Evolutionary conservation across 1,140 invertebrate genomes (phyloP), one percentile per base, ranked within the genome.

Genomic region (Drosophila malerkotliana): DNA sequence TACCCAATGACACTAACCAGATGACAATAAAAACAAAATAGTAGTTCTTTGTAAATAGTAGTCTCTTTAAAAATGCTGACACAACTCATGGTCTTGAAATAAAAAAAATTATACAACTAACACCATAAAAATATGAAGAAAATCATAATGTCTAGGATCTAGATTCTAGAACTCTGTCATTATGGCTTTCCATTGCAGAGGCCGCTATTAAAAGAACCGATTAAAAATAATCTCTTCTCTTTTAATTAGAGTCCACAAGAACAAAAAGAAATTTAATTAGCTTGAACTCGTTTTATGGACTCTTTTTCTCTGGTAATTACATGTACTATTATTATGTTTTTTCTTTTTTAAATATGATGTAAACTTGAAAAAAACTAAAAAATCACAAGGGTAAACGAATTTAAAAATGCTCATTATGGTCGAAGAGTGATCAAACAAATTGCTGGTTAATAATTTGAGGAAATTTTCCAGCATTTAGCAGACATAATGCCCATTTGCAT

Each of bases 211-310:
- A 37, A 39, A 45, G 15, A 30, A 24, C 14, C 67, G 32, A 69
- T 48, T 30, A 55, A 37, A 48, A 15, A 21, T 57, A 69, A 71
- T 69, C 18, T 57, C 12, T 26, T 30, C 15, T 10, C 18, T 7
- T 7, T 49, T 71, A 71, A 71, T 71, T 56, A 21, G 52, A 26
- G 12, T 64, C 66, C 64, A n/a, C 67, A 71, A 71, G 64, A 71
- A 69, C 52, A 69, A 57, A 57, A 44, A 69, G 67, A 71, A 71
- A 71, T 71, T 71, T 71, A 71, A 71, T 69, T 57, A 8, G 41
- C 18, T 57, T 71, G 67, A n/a, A 44, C 67, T 41, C 41, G 4
- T 57, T 71, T 71, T 26, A 71, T 71, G 52, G 52, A 48, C 44
- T 48, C 64, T 26, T 69, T 69, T 69, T 26, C 68, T 69, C 21